These are phyloP conservation scores for Ophion obscuratus DNA, from an alignment of 2,888 invertebrate genomes.

Conservation along the genomic window DNA sequence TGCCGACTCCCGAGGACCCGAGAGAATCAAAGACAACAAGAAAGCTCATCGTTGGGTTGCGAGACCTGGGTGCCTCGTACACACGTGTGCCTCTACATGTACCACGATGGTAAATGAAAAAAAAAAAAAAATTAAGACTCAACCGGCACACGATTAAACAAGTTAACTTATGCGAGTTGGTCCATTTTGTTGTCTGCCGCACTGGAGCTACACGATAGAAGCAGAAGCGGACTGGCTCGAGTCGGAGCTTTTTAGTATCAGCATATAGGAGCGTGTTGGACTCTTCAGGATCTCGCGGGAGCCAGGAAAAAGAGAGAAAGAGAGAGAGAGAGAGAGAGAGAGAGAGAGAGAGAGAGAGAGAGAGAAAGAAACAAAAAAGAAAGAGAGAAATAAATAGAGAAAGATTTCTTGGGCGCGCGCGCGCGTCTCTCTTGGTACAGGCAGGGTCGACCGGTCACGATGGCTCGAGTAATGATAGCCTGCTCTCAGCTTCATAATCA, in stretches of 20 bases:
- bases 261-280: conserved; percentile 50
- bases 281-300: conserved; percentile 40
- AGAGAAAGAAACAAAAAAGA: conserved; percentile 55
- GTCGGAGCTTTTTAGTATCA: conserved; percentile 68
- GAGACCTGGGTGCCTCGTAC: neutral
- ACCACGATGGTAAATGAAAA: neutral
- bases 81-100: neutral
- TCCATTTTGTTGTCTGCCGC: conserved; percentile 28
- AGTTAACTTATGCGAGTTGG: neutral
- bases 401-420: conserved; percentile 61
- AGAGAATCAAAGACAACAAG: conserved; percentile 39
- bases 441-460: conserved; percentile 83
- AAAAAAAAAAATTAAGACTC: neutral
- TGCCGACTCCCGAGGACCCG: conserved; percentile 3
- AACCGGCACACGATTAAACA: conserved; percentile 5
- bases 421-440: conserved; percentile 75
- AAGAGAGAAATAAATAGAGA: conserved; percentile 64
- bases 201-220: neutral
- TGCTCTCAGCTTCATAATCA: conserved; percentile 83
- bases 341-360: conserved; percentile 62
- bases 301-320: conserved; percentile 48
- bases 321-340: conserved; percentile 60
- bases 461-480: conserved; percentile 82
- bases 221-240: conserved; percentile 21
- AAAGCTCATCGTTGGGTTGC: conserved; percentile 15